Base-by-base conservation (phyloP, 1,140 invertebrate species). In the Formica exsecta region DNA sequence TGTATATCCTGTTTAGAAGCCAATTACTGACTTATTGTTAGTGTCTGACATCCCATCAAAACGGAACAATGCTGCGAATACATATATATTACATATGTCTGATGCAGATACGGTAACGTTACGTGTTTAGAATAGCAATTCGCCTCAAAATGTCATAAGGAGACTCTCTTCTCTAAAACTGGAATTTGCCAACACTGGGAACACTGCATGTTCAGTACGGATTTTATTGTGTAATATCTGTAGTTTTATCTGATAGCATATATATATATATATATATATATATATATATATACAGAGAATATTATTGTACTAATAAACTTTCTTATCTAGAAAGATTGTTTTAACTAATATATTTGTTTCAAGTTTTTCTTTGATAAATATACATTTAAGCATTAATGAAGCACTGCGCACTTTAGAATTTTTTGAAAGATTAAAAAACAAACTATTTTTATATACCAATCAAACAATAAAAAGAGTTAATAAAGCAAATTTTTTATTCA, bases 11-110 rank as follows among this genome's bases (percentile, higher is more conserved):
- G 25, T 25, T 44, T 44, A 59, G 36, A 59, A 81, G 36, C 11
- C 6, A 81, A 59, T 81, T 70, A 80, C 2, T 29, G 51, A 71
- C 54, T 61, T 61, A 29, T 29, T 1, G 25, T 29, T 29, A 29
- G 19, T 54, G 19, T 16, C 16, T 44, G 29, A 61, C 25, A 19
- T 22, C 25, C 32, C 9, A 16, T 71, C 22, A 44, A 59, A 62
- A 57, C 1, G n/a, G 1, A 16, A 57, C 51, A 41, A 5, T 54
- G 9, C 6, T n/a, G 29, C n/a, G 16, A 80, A 65, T 68, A 80
- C n/a, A n/a, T 32, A 51, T 3, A 51, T 51, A 51, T 19, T 51
- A 51, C 13, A 22, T 41, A 54, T 41, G 41, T 13, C 13, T 70
- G 48, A 80, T 22, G 54, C n/a, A 38, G 16, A 38, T 29, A 38